Conservation (phyloP, 2,888 invertebrate species). For the Caenorhabditis sinica region DNA sequence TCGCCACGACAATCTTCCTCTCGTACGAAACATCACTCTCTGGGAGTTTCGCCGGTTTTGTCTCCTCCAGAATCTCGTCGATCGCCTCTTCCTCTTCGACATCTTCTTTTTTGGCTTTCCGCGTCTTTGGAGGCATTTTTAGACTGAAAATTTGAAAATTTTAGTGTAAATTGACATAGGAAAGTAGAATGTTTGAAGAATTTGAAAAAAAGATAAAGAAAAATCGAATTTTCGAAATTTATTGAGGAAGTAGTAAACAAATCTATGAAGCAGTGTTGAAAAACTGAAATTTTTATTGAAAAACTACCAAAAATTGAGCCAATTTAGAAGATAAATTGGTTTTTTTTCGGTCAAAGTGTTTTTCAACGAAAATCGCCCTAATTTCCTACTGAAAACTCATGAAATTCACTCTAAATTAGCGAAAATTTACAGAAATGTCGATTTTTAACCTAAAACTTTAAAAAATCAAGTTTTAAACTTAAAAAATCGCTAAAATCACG, state of each 20-base stretch:
- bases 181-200: background rate
- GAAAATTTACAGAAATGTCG: no score
- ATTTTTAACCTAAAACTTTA: no score
- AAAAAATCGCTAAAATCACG: background rate
- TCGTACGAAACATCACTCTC: slow-evolving; percentile 45
- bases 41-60: slow-evolving; percentile 51
- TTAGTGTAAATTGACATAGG: no score
- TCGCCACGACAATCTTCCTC: slow-evolving; percentile 64
- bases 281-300: background rate
- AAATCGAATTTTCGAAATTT: slow-evolving; percentile 15
- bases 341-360: no score
- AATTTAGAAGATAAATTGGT: no score
- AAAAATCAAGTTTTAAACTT: no score
- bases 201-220: background rate
- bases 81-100: slow-evolving; percentile 42
- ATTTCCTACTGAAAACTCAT: background rate
- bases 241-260: slow-evolving; percentile 12
- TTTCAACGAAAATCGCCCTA: no score
- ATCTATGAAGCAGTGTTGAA: background rate
- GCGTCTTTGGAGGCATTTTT: slow-evolving; percentile 55
- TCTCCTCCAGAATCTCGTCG: slow-evolving; percentile 43
- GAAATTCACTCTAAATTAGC: background rate
- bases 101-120: slow-evolving; percentile 57
- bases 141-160: slow-evolving; percentile 3
- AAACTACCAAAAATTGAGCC: no score